These are phyloP conservation scores for Neolamprologus modestus DNA, from an alignment of 2,113 vertebrate genomes.

Conservation along the genomic window DNA sequence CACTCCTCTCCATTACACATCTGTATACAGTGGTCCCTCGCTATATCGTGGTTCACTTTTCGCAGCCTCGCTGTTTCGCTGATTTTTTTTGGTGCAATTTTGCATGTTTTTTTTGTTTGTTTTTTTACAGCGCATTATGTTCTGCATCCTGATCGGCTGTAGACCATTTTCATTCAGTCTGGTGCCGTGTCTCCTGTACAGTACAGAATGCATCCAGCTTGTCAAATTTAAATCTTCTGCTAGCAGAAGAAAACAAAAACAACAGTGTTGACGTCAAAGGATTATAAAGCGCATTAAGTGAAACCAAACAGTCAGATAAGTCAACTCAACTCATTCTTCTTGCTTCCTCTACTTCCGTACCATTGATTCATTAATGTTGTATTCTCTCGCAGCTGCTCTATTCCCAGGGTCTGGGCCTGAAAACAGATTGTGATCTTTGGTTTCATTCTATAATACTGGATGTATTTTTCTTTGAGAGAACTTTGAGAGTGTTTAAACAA, in stretches of 20 bases:
- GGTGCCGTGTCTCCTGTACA: background rate
- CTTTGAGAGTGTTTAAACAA: background rate
- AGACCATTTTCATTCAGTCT: background rate
- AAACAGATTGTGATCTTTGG: background rate
- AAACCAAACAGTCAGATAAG: background rate
- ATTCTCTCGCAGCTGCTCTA: background rate
- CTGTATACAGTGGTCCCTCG: background rate
- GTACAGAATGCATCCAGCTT: background rate
- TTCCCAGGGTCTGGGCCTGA: background rate
- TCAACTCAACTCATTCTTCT: background rate
- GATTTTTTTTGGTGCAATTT: background rate
- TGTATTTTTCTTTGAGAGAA: background rate
- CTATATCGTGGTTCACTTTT: background rate
- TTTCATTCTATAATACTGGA: background rate
- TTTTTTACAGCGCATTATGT: background rate
- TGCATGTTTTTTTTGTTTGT: fast-evolving
- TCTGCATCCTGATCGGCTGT: background rate
- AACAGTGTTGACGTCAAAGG: background rate
- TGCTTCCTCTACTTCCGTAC: background rate
- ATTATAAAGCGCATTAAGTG: background rate
- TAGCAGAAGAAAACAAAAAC: background rate
- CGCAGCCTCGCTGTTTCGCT: background rate
- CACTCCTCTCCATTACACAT: background rate
- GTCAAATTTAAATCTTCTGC: background rate
- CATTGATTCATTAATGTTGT: background rate